Base-by-base conservation (phyloP, 1,140 invertebrate species). In the Drosophila tropicalis region DNA sequence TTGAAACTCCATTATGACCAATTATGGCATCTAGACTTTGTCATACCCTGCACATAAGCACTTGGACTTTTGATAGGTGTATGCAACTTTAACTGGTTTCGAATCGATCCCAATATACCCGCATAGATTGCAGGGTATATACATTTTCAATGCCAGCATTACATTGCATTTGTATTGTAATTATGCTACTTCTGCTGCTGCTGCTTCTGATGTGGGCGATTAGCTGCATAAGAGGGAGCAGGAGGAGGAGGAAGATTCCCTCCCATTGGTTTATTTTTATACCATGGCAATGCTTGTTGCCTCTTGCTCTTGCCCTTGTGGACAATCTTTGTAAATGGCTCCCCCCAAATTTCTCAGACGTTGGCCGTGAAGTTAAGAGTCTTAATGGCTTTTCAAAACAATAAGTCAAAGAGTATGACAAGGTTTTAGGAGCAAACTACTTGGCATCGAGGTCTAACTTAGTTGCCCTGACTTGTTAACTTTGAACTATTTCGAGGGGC, bases 301-400 rank as follows among this genome's bases (percentile, higher is more conserved):
- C 72, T 86, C 76, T 72, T 25, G 40, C 54, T 63, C 68, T 55
- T 72, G 68, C 75, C 76, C 67, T 34, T 47, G 55, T 15, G 15
- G 17, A 62, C 66, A 82, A 79, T 87, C 75, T 74, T 61, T 81
- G 62, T 67, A 67, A 34, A 51, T 67, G 57, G 74, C 72, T 67
- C 79, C 87, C 4, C 3, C 34, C n/a, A n/a, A 9, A 12, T 36
- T 12, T 36, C 79, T 76, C 44, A 12, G 44, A 51, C 17, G 75
- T 64, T 86, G 82, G 82, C 82, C 82, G 71, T 85, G 82, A 85
- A 85, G 82, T 87, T 86, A 79, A 65, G 67, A 29, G 29, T 29
- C 29, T 29, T 29, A 55, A 83, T 86, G 82, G 70, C 60, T 70
- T 55, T 3, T 25, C 22, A 25, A 25, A 25, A 25, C 22, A 3